Conservation (phyloP, 2,797 vertebrate species). For the Poecilia gillii region DNA sequence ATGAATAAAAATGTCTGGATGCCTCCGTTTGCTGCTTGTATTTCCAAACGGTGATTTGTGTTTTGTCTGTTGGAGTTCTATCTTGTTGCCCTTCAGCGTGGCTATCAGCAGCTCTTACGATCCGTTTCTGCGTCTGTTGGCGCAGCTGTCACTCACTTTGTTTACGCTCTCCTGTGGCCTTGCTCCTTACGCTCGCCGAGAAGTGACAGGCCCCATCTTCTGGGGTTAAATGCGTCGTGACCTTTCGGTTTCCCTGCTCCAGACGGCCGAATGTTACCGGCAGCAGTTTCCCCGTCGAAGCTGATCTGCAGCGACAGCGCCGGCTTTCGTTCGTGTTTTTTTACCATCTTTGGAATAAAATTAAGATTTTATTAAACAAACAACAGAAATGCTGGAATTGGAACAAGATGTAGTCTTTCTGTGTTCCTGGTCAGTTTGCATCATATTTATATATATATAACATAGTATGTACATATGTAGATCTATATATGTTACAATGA, state of each 20-base stretch:
- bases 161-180: conserved; percentile 19
- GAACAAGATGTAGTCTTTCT: neutral
- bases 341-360: conserved; percentile 20
- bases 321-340: conserved; percentile 21
- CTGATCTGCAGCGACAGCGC: conserved; percentile 51
- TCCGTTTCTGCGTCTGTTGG: conserved; percentile 37
- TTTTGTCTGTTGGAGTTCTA: neutral
- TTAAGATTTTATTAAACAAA: conserved; percentile 30
- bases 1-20: neutral
- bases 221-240: conserved; percentile 64
- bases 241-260: conserved; percentile 58
- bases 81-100: conserved; percentile 12
- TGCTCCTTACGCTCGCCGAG: conserved; percentile 13
- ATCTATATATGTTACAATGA: too few relatives aligned
- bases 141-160: conserved; percentile 29
- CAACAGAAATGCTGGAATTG: conserved; percentile 8
- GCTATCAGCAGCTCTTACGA: neutral
- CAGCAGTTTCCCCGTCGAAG: conserved; percentile 23
- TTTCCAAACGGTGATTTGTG: neutral
- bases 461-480: too few relatives aligned
- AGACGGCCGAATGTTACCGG: conserved; percentile 42
- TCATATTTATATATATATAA: neutral
- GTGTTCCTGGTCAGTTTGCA: neutral
- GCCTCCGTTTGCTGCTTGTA: neutral
- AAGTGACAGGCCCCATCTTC: conserved; percentile 52